Percentiles rank a stretch among this genome's conserved stretches.
Evolutionary conservation across 2,888 invertebrate species (phyloP).

Genomic region (Drosophila algonquin): DNA sequence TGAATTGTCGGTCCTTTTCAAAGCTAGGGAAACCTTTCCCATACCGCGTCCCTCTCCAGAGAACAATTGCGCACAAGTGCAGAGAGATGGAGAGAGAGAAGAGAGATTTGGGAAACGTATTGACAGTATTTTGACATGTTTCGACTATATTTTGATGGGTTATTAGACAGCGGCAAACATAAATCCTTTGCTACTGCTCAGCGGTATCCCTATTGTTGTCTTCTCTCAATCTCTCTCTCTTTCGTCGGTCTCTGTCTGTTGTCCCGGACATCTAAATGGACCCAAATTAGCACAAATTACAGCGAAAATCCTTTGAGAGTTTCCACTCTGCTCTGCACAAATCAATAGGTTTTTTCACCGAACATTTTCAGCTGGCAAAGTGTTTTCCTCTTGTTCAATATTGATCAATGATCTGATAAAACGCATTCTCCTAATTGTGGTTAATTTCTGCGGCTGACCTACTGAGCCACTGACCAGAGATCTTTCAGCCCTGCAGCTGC

Average conservation of each 20-base stretch:
- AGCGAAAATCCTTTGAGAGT: conserved; percentile 59
- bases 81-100: conserved; percentile 17
- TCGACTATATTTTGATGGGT: conserved; percentile 59
- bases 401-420: conserved; percentile 42
- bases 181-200: conserved; percentile 27
- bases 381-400: conserved; percentile 22
- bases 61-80: conserved; percentile 67
- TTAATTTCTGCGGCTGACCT: conserved; percentile 46
- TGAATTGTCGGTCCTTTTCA: conserved; percentile 58
- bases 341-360: conserved; percentile 22
- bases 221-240: not conserved
- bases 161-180: conserved; percentile 46
- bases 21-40: conserved; percentile 48
- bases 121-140: conserved; percentile 76
- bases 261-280: conserved; percentile 64
- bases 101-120: conserved; percentile 46
- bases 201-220: conserved; percentile 1
- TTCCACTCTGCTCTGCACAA: conserved; percentile 24
- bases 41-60: conserved; percentile 26
- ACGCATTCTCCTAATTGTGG: conserved; percentile 35
- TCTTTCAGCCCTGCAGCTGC: conserved; percentile 42
- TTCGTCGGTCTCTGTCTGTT: not conserved
- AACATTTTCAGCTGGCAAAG: conserved; percentile 44
- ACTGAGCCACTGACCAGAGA: conserved; percentile 4
- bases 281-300: conserved; percentile 79